Base-by-base conservation (phyloP, 2,113 vertebrate genomes). In the Ochotona princeps region DNA sequence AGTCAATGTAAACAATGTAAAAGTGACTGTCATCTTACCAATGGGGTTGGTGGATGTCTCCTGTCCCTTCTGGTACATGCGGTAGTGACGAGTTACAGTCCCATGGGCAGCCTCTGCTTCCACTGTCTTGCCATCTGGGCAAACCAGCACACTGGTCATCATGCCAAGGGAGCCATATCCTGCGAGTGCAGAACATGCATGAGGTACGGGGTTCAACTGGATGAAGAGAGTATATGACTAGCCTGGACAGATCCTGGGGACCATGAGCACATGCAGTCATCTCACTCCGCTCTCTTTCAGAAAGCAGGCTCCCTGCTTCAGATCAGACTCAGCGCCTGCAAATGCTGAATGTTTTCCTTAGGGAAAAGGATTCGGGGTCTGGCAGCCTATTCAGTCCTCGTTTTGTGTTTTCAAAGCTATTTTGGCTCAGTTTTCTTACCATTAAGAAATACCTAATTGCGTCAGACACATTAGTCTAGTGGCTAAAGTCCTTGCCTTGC, bases 1-100 rank as follows among this genome's bases (percentile, higher is more conserved):
- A 7, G 38, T 6, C 38, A 44, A 44, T 44, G 38, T 6, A 44
- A 44, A 6, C 32, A 81, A 38, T 0, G 15, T 0, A 18, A 47
- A 69, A 83, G 32, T 32, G 25, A 82, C 86, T 83, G 69, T 13
- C 35, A 76, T 66, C 97, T 98, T 97, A 99, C 99, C 99, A 61
- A 99, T 99, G 92, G 99, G 99, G 81, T 99, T 99, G 89, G 99
- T 99, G 96, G 99, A 99, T 0, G 99, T 99, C 97, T 99, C 99
- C 81, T 99, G 99, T 44, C 99, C 99, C 96, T 99, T 99, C 98
- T 99, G 99, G 95, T 99, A 98, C 97, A 99, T 98, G 88, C 99
- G 98, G 97, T 99, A 99, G 96, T 99, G 99, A 66, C 99, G 99
- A 0, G 99, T 99, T 35, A 99, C 99, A 0, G 99, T 99, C 79